Evolutionary conservation across 2,888 invertebrate species (phyloP).

Genomic region (Deroplatys truncata): DNA sequence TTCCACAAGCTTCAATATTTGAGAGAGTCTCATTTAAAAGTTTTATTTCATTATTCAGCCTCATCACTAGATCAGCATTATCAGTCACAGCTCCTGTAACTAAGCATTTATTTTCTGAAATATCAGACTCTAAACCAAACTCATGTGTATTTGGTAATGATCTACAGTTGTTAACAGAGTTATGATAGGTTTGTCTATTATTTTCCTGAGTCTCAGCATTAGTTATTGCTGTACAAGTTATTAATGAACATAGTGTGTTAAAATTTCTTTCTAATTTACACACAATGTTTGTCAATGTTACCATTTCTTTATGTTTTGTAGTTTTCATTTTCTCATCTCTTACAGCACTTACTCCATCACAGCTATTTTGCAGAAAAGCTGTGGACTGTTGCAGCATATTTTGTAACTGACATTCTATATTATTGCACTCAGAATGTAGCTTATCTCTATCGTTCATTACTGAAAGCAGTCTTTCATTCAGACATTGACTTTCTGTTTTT

Average conservation of each 20-base stretch:
- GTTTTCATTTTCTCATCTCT: not conserved
- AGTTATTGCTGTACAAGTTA: not conserved
- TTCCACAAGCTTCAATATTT: constrained; percentile 5
- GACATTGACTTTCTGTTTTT: constrained; percentile 21
- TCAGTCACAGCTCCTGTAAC: not conserved
- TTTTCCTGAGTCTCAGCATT: not conserved
- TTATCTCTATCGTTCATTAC: constrained; percentile 11
- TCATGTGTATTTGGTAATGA: not conserved
- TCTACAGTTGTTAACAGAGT: not conserved
- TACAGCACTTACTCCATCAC: not conserved
- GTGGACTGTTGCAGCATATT: not conserved
- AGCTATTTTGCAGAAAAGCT: not conserved
- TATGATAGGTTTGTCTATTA: not conserved
- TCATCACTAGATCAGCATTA: not conserved
- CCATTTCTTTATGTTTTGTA: not conserved
- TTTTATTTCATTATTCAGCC: not conserved
- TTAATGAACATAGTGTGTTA: not conserved
- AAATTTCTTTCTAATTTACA: not conserved
- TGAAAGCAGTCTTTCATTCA: constrained; percentile 16
- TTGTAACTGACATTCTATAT: not conserved
- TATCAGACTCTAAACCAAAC: not conserved
- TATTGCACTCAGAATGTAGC: not conserved
- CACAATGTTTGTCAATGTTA: not conserved
- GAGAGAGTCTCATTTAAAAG: not conserved
- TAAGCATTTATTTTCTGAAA: not conserved